These are phyloP conservation scores for Umimayanthus chanpuru DNA, from an alignment of 92 coral and sea anemone genomes.

Conservation along the genomic window DNA sequence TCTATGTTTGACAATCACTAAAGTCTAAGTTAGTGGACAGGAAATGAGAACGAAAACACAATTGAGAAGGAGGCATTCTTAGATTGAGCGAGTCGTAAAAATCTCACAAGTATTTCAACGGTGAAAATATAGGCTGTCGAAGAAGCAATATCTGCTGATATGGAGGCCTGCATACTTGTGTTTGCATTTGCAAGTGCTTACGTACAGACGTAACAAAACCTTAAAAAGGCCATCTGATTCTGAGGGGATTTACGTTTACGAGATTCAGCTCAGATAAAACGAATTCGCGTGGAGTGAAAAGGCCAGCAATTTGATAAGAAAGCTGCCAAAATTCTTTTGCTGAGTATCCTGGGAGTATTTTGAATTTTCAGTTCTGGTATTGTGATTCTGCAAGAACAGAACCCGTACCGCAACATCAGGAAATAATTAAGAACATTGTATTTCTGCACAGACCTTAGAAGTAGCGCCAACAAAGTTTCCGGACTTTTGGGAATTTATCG, in stretches of 20 bases:
- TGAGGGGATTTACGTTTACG: neutral
- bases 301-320: neutral
- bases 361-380: neutral
- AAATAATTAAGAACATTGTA: neutral
- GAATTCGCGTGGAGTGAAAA: neutral
- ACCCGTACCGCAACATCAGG: neutral
- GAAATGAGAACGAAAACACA: neutral
- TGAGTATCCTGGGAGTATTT: neutral
- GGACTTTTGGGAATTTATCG: neutral
- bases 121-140: neutral
- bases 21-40: neutral
- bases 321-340: neutral
- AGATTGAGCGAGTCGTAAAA: neutral
- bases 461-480: neutral
- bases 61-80: neutral
- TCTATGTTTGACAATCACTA: neutral
- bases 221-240: neutral
- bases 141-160: neutral
- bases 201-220: neutral
- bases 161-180: neutral
- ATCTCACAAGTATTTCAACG: neutral
- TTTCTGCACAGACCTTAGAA: neutral
- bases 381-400: neutral
- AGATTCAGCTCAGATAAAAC: neutral
- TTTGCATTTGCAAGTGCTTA: constrained; percentile 5